Evolutionary conservation across 30 jellyfish, hydroid and myxozoan species (phyloP).

Genomic region (Aurelia sp.): DNA sequence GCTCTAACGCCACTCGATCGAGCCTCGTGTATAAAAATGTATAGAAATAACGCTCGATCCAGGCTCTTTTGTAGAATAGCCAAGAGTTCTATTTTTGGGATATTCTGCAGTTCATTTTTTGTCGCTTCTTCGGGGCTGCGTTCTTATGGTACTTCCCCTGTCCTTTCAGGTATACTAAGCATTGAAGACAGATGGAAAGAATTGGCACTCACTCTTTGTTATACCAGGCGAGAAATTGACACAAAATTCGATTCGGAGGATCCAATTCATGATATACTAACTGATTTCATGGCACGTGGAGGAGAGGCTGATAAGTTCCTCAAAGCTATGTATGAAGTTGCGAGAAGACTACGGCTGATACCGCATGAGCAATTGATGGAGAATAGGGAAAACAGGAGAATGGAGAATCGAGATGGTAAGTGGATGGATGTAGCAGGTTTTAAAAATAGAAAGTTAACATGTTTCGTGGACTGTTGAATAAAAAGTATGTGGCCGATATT

Average conservation of each 20-base stretch:
- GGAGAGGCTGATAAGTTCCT: constrained; percentile 71
- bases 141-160: too few species aligned
- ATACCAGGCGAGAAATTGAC: constrained; percentile 68
- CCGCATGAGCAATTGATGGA: constrained; percentile 83
- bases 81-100: too few species aligned
- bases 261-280: constrained; percentile 64
- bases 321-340: constrained; percentile 76
- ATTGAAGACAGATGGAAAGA: constrained; percentile 87
- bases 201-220: constrained; percentile 81
- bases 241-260: constrained; percentile 60
- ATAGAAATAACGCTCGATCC: too few species aligned
- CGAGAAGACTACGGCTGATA: constrained; percentile 68
- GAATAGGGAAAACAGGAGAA: constrained; percentile 76
- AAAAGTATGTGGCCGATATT: too few species aligned
- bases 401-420: constrained; percentile 70
- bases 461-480: too few species aligned
- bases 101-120: too few species aligned
- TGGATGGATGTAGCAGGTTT: not conserved
- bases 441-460: too few species aligned
- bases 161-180: constrained; percentile 67
- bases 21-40: too few species aligned
- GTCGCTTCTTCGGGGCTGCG: too few species aligned
- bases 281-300: constrained; percentile 80
- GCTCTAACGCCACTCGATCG: too few species aligned
- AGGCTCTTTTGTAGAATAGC: too few species aligned